phyloP scores from a whole-genome alignment of 2,113 vertebrate species.

The Burhinus oedicnemus region DNA sequence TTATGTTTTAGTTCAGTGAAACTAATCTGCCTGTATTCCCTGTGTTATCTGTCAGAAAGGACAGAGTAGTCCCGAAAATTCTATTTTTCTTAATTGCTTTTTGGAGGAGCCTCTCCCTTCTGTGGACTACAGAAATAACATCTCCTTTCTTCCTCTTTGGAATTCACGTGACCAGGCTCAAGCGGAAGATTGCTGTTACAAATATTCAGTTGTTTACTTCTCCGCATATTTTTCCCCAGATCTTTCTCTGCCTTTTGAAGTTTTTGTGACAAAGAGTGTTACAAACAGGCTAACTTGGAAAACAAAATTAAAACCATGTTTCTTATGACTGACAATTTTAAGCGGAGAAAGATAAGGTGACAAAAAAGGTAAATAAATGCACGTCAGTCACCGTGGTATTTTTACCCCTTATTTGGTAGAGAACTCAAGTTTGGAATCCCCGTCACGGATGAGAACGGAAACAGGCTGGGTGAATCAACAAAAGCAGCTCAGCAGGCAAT shows the following conservation, averaged over 20 bases:
- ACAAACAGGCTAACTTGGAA: background rate
- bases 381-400: background rate
- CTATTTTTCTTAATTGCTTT: background rate
- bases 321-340: background rate
- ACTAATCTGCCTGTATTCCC: background rate
- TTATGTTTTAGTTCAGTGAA: background rate
- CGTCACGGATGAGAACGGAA: constrained; percentile 89
- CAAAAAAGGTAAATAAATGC: background rate
- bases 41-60: background rate
- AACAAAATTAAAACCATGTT: background rate
- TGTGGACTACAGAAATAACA: background rate
- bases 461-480: constrained; percentile 91
- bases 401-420: constrained; percentile 68
- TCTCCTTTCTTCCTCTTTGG: background rate
- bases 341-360: background rate
- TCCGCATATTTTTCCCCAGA: background rate
- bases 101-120: background rate
- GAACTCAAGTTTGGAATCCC: constrained; percentile 94
- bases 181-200: background rate
- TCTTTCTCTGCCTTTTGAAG: background rate
- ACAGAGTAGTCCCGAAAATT: background rate
- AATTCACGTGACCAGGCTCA: background rate
- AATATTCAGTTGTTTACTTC: background rate
- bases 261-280: background rate
- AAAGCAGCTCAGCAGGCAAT: constrained; percentile 95